These are phyloP conservation scores for Gambelia wislizenii DNA, from an alignment of 2,797 vertebrate genomes.

Conservation along the genomic window DNA sequence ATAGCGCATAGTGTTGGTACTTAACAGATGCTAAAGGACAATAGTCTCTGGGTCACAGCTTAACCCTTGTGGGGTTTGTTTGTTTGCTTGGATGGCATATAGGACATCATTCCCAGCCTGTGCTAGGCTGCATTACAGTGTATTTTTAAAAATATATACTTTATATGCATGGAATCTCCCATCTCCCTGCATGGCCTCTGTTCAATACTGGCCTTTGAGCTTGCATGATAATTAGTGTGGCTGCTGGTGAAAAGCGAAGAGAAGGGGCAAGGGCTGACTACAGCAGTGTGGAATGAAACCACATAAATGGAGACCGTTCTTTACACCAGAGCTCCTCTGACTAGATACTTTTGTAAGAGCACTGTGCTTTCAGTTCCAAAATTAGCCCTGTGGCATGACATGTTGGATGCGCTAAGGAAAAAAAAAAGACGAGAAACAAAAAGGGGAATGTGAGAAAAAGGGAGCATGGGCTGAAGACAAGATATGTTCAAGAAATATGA, in stretches of 20 bases:
- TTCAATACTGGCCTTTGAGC: background rate
- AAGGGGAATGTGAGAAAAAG: background rate
- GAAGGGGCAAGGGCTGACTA: background rate
- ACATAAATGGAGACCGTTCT: background rate
- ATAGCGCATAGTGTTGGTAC: background rate
- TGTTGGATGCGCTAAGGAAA: background rate
- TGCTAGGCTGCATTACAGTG: background rate
- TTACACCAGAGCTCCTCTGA: background rate
- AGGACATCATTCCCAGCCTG: background rate
- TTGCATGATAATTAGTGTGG: background rate
- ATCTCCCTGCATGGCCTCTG: background rate
- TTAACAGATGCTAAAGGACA: background rate
- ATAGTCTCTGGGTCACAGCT: background rate
- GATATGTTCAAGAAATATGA: background rate
- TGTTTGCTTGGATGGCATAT: background rate
- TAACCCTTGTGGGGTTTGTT: background rate
- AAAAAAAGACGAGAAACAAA: background rate
- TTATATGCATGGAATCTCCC: background rate
- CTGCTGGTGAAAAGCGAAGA: background rate
- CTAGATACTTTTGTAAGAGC: conserved; percentile 16
- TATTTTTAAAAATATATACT: background rate
- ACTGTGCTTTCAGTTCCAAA: conserved; percentile 29
- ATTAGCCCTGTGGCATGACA: conserved; percentile 22
- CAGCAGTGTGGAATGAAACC: background rate
- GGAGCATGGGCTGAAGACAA: conserved; percentile 14